A percentile compares a stretch with the other conserved stretches of the same genome.
Conservation (phyloP, 2,113 vertebrate genomes). For the Herpailurus yagouaroundi region DNA sequence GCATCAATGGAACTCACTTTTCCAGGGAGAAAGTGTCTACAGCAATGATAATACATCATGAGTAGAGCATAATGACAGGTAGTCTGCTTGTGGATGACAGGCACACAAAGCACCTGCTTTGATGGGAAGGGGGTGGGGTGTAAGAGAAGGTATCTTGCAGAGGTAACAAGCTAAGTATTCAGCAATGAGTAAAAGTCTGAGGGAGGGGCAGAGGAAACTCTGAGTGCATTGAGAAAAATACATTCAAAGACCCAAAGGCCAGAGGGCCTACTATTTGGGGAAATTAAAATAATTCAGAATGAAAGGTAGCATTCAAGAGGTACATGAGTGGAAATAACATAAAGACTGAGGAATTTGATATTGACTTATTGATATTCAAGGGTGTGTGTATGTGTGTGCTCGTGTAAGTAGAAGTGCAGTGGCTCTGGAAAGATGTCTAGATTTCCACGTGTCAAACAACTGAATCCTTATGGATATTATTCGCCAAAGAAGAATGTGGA, state of each 20-base stretch:
- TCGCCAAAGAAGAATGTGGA: neutral
- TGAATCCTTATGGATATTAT: neutral
- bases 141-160: neutral
- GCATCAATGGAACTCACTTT: neutral
- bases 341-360: neutral
- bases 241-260: neutral
- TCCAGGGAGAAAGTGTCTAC: neutral
- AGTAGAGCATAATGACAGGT: neutral
- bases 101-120: neutral
- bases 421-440: neutral
- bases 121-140: neutral
- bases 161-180: neutral
- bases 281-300: conserved; percentile 4
- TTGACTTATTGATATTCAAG: neutral
- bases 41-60: neutral
- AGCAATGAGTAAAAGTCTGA: neutral
- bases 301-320: neutral
- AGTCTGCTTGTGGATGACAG: neutral
- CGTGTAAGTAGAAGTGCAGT: neutral
- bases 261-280: neutral
- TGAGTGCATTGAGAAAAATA: neutral
- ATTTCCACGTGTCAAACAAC: neutral
- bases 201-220: neutral
- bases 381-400: neutral
- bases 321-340: neutral